These are phyloP conservation scores for Mohoua ochrocephala DNA, from an alignment of 2,113 vertebrate species.

Conservation along the genomic window DNA sequence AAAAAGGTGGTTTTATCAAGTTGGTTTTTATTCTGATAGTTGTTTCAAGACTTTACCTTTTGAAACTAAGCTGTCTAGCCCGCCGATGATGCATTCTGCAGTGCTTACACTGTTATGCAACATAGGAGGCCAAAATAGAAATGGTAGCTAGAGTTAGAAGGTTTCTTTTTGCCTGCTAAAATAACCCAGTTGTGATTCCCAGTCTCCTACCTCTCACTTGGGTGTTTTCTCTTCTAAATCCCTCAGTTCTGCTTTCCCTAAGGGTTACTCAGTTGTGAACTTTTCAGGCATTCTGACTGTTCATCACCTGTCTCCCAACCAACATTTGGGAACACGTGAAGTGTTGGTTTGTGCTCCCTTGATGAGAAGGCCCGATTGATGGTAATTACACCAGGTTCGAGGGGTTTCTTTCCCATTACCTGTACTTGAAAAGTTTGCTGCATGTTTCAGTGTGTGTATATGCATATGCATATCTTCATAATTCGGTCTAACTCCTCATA, in stretches of 20 bases:
- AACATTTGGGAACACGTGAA: rapidly evolving
- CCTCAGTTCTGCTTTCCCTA: not conserved
- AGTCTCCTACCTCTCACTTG: not conserved
- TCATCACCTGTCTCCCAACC: not conserved
- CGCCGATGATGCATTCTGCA: not conserved
- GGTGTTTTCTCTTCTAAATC: not conserved
- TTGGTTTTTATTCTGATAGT: not conserved
- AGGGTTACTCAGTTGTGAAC: not conserved
- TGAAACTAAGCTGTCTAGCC: not conserved
- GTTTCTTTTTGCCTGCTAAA: not conserved
- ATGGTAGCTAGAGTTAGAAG: not conserved
- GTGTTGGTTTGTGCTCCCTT: not conserved
- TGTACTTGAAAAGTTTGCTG: not conserved
- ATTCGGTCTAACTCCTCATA: not conserved
- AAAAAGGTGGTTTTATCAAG: not conserved
- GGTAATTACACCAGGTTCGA: not conserved
- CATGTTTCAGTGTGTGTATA: not conserved
- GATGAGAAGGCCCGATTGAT: not conserved
- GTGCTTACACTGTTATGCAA: not conserved
- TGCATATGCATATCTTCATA: not conserved
- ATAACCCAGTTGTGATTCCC: not conserved
- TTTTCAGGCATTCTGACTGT: not conserved
- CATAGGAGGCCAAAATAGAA: not conserved
- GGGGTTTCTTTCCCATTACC: not conserved
- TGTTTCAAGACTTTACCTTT: not conserved